Conservation (phyloP, 1,140 invertebrate species). For the Penaeus indicus region DNA sequence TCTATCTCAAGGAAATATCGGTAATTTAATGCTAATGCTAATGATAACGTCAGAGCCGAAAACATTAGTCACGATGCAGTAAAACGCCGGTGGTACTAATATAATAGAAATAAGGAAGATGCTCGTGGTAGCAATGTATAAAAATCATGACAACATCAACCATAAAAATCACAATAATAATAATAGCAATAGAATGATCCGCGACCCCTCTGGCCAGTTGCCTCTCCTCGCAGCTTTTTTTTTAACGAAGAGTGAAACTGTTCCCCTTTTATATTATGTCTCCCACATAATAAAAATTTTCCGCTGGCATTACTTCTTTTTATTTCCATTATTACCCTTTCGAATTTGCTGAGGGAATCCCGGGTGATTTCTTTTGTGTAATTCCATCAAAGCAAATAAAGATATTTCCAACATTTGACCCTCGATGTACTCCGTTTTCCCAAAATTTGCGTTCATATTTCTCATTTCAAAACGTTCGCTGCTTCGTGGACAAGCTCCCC, state of each 20-base stretch:
- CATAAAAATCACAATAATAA: no score
- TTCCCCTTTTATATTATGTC: conserved; percentile 61
- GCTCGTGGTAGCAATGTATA: no score
- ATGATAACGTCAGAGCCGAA: no score
- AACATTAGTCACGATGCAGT: no score
- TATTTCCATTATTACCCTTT: conserved; percentile 63
- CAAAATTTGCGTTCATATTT: conserved; percentile 13
- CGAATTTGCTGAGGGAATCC: conserved; percentile 59
- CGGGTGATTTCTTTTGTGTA: conserved; percentile 59
- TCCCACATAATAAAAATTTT: conserved; percentile 61
- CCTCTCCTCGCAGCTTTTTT: background rate
- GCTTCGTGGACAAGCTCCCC: no score
- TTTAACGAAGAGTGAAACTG: conserved; percentile 55
- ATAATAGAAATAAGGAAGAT: no score
- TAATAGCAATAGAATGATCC: no score
- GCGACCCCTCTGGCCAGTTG: no score
- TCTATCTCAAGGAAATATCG: no score
- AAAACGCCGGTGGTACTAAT: no score
- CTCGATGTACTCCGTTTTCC: conserved; percentile 25
- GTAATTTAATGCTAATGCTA: no score
- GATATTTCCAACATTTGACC: conserved; percentile 61
- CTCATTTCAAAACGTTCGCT: background rate
- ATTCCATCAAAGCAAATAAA: conserved; percentile 60
- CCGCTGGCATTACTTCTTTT: conserved; percentile 59
- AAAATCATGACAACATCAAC: no score